These are phyloP conservation scores for Prunella himalayana DNA, from an alignment of 2,113 vertebrate genomes.

Conservation along the genomic window DNA sequence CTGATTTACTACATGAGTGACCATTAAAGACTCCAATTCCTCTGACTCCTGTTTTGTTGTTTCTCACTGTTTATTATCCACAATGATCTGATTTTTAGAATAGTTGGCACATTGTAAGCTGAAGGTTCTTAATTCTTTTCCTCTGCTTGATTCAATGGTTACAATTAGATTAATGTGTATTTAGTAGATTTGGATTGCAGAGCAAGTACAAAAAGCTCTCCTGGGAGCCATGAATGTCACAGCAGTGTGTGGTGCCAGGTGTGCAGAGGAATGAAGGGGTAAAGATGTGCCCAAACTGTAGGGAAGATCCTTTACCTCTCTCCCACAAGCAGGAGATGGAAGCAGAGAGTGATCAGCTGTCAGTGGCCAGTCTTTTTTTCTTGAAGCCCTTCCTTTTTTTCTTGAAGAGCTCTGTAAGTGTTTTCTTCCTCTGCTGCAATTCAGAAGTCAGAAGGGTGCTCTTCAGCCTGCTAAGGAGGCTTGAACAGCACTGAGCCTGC, in stretches of 20 bases:
- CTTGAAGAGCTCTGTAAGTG: background rate
- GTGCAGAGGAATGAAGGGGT: background rate
- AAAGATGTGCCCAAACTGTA: background rate
- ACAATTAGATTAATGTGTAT: background rate
- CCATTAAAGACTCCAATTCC: background rate
- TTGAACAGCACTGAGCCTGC: background rate
- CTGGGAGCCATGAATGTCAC: background rate
- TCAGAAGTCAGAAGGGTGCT: background rate
- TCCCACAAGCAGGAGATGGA: background rate
- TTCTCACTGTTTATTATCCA: background rate
- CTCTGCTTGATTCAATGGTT: background rate
- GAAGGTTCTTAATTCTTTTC: background rate
- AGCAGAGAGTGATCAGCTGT: background rate
- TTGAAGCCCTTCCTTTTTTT: background rate
- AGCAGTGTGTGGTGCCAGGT: background rate
- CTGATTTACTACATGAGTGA: conserved; percentile 42
- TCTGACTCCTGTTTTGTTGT: background rate
- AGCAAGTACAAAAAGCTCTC: background rate
- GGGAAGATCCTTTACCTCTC: background rate
- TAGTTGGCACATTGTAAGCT: background rate
- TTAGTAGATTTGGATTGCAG: background rate
- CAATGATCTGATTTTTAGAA: background rate
- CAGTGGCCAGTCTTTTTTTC: background rate
- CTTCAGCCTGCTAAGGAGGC: background rate
- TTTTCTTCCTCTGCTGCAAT: background rate